A percentile compares a stretch with the other conserved stretches of the same genome.
phyloP scores from a whole-genome alignment of 2,888 invertebrate genomes.

The Phoenoteleia sp. region DNA sequence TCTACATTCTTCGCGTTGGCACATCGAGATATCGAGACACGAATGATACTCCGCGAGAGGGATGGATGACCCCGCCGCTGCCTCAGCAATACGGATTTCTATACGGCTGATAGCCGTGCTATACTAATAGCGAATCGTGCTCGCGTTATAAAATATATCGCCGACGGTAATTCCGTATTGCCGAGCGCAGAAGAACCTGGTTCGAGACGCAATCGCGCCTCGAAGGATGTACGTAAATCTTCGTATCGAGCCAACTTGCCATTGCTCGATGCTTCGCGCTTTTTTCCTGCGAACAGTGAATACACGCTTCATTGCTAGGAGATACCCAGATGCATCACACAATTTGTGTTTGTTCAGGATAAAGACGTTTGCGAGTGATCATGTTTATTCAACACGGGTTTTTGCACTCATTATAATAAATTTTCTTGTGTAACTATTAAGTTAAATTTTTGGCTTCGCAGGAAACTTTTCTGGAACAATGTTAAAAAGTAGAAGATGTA shows the following conservation, averaged over 20 bases:
- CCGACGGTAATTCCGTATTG: slow-evolving; percentile 68
- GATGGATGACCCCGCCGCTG: slow-evolving; percentile 69
- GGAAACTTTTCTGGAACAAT: neutral
- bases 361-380: slow-evolving; percentile 43
- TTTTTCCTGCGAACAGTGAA: slow-evolving; percentile 53
- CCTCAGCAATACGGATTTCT: slow-evolving; percentile 68
- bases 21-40: slow-evolving; percentile 70
- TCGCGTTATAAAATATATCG: slow-evolving; percentile 71
- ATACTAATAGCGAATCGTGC: slow-evolving; percentile 72
- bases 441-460: neutral
- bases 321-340: slow-evolving; percentile 62
- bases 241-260: slow-evolving; percentile 70
- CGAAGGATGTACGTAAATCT: slow-evolving; percentile 70
- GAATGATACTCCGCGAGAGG: slow-evolving; percentile 67
- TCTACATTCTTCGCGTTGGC: slow-evolving; percentile 66
- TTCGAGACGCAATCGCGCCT: slow-evolving; percentile 68
- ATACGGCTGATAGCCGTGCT: slow-evolving; percentile 64
- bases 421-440: neutral
- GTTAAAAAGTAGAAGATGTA: neutral
- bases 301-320: slow-evolving; percentile 60
- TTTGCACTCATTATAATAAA: slow-evolving; percentile 13
- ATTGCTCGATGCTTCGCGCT: slow-evolving; percentile 60
- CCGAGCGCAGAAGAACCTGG: slow-evolving; percentile 46
- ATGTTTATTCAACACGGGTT: slow-evolving; percentile 6
- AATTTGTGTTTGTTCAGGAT: slow-evolving; percentile 64